A percentile compares a stretch with the other conserved stretches of the same genome.
Conservation (phyloP, 37 sponge, comb jelly and placozoan genomes). For the Spongilla lacustris region DNA sequence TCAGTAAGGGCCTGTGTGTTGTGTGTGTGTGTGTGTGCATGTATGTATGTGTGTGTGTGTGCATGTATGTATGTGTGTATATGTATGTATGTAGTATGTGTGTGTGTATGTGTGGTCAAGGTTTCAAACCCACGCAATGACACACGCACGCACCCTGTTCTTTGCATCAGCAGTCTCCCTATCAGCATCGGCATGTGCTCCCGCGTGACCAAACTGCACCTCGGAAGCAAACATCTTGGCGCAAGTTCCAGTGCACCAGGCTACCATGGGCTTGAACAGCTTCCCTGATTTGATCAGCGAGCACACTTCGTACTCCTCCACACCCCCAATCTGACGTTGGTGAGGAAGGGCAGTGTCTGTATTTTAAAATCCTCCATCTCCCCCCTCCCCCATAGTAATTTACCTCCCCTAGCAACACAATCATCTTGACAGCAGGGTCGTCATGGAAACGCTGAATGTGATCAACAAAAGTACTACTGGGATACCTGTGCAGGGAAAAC, state of each 20-base stretch:
- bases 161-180: constrained; percentile 93
- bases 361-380: too few relatives aligned
- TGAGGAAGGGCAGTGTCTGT: too few relatives aligned
- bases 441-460: constrained; percentile 92
- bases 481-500: too few relatives aligned
- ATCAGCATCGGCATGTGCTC: constrained; percentile 89
- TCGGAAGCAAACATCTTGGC: constrained; percentile 94
- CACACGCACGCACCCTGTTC: constrained; percentile 68
- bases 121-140: background rate
- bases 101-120: too few relatives aligned
- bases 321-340: constrained; percentile 84
- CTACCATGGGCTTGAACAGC: constrained; percentile 91
- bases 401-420: constrained; percentile 96
- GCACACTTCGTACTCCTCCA: constrained; percentile 92
- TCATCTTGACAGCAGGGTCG: constrained; percentile 87
- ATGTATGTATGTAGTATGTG: background rate
- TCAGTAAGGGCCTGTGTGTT: constrained; percentile 82
- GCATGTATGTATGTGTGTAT: background rate
- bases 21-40: too few relatives aligned
- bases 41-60: background rate
- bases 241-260: constrained; percentile 98
- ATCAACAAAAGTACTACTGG: constrained; percentile 91
- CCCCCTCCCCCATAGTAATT: background rate
- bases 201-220: constrained; percentile 99
- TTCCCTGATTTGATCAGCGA: constrained; percentile 80